Conservation (phyloP, 1,140 invertebrate species). For the Leguminivora glycinivorella region DNA sequence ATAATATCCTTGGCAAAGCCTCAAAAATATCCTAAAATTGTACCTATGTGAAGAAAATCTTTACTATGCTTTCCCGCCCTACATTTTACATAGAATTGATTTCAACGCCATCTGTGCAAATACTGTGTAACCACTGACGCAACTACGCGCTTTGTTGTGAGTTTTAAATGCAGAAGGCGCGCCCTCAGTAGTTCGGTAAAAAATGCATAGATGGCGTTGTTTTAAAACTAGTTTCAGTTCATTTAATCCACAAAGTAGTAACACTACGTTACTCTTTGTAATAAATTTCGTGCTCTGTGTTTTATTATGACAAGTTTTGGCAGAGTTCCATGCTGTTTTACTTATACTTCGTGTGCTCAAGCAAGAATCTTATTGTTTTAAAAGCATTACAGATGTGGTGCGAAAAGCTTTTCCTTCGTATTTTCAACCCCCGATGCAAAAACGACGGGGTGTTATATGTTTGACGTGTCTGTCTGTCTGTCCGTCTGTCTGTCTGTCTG, state of each 20-base stretch:
- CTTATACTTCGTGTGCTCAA: not conserved
- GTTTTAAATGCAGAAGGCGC: not conserved
- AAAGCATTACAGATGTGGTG: too few relatives aligned
- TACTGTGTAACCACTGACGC: not conserved
- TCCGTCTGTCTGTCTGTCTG: too few relatives aligned
- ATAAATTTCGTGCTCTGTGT: not conserved
- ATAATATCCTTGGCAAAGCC: constrained; percentile 3
- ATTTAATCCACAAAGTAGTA: not conserved
- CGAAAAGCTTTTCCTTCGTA: too few relatives aligned
- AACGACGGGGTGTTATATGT: too few relatives aligned
- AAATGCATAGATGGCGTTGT: not conserved
- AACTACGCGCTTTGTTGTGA: not conserved
- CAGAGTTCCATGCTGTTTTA: not conserved
- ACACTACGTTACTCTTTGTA: too few relatives aligned
- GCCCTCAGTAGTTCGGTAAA: not conserved
- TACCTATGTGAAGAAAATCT: constrained; percentile 1
- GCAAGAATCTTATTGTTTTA: too few relatives aligned
- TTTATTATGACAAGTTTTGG: not conserved
- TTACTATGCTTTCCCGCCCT: not conserved
- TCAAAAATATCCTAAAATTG: constrained; percentile 1
- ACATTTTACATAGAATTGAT: not conserved
- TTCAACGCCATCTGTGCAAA: not conserved
- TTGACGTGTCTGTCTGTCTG: too few relatives aligned
- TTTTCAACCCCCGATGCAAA: too few relatives aligned
- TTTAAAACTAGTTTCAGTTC: not conserved